Percentiles rank a stretch among this genome's conserved stretches.
Conservation (phyloP, 2,113 vertebrate genomes). For the Paedocypris sp. region DNA sequence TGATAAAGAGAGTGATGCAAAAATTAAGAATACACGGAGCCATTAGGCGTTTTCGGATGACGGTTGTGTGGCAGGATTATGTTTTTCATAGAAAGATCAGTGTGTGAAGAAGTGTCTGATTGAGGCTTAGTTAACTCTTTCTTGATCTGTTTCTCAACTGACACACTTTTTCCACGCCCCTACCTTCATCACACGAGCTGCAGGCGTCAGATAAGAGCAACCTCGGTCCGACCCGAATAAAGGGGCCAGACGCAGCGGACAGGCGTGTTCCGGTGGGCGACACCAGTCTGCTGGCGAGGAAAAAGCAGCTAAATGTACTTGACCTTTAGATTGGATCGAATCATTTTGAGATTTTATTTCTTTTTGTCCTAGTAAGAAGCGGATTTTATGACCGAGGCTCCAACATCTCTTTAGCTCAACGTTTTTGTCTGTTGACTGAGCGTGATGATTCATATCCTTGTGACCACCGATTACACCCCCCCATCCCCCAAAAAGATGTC, state of each 20-base stretch:
- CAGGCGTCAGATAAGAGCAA: conserved; percentile 52
- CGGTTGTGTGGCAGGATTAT: conserved; percentile 44
- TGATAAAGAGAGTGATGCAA: conserved; percentile 67
- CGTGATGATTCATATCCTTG: too few species aligned
- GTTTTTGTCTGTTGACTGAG: too few species aligned
- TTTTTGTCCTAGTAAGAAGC: too few species aligned
- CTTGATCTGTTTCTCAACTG: conserved; percentile 42
- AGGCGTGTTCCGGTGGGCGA: conserved; percentile 34
- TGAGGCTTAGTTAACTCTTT: conserved; percentile 55
- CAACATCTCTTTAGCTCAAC: too few species aligned
- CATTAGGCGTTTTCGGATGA: conserved; percentile 29
- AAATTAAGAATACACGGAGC: conserved; percentile 61
- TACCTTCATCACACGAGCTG: conserved; percentile 35
- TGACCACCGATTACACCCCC: too few species aligned
- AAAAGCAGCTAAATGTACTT: conserved; percentile 1
- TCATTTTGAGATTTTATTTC: too few species aligned
- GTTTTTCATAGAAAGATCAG: conserved; percentile 31
- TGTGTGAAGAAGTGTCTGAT: conserved; percentile 45
- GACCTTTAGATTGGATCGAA: background rate
- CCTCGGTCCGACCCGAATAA: conserved; percentile 51
- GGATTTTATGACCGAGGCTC: too few species aligned
- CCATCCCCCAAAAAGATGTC: too few species aligned
- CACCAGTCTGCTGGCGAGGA: background rate
- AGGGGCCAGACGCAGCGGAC: conserved; percentile 43
- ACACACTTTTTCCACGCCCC: conserved; percentile 26